phyloP scores from a whole-genome alignment of 2,888 invertebrate genomes.

The Hirtodrosophila cameraria region DNA sequence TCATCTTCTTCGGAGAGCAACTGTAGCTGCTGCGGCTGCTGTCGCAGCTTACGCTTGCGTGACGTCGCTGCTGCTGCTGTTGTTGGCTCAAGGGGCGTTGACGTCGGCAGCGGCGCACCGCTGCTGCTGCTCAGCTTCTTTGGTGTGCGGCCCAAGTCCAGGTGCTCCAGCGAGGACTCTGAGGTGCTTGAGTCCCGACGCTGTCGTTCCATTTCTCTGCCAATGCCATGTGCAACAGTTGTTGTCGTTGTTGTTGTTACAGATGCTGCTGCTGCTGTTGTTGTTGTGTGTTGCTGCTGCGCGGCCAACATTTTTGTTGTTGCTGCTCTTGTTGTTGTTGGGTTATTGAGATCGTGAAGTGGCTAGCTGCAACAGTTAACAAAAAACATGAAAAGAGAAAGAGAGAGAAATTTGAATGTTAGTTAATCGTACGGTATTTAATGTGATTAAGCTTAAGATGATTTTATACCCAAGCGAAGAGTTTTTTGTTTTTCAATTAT shows the following conservation, averaged over 20 bases:
- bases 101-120: slow-evolving; percentile 68
- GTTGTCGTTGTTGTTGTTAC: slow-evolving; percentile 20
- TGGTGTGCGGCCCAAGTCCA: slow-evolving; percentile 82
- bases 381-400: slow-evolving; percentile 1
- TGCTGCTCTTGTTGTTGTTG: slow-evolving; percentile 36
- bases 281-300: slow-evolving; percentile 47
- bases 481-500: too few relatives aligned
- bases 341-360: slow-evolving; percentile 58
- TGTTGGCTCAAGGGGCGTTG: slow-evolving; percentile 70
- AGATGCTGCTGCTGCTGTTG: slow-evolving; percentile 11
- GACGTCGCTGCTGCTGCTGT: slow-evolving; percentile 32
- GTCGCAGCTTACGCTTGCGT: slow-evolving; percentile 64
- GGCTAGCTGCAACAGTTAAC: slow-evolving; percentile 18
- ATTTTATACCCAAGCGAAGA: too few relatives aligned
- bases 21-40: slow-evolving; percentile 35
- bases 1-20: slow-evolving; percentile 72
- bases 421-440: too few relatives aligned
- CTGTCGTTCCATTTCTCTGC: slow-evolving; percentile 80
- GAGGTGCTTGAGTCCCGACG: slow-evolving; percentile 83
- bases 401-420: too few relatives aligned
- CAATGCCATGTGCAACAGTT: slow-evolving; percentile 17
- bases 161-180: slow-evolving; percentile 83
- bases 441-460: too few relatives aligned
- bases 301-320: slow-evolving; percentile 55
- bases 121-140: slow-evolving; percentile 77